Evolutionary conservation across 2,888 invertebrate species (phyloP).

Genomic region (Acronicta alni): DNA sequence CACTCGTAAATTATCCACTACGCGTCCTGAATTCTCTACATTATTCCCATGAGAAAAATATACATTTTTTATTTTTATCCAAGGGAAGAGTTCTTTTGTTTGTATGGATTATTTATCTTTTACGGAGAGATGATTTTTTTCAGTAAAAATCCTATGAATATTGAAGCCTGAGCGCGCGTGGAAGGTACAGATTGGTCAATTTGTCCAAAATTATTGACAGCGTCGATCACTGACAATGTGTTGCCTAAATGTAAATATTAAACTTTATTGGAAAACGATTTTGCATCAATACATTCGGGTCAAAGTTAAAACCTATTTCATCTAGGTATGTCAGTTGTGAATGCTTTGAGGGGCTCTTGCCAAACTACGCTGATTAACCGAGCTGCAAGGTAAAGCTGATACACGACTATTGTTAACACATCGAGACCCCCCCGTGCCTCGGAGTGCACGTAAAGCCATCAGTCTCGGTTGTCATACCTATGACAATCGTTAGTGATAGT

Average conservation of each 20-base stretch:
- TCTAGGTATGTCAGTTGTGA: conserved; percentile 18
- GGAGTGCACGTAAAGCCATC: too few relatives aligned
- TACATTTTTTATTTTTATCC: conserved; percentile 33
- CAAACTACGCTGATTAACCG: too few relatives aligned
- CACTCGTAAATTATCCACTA: conserved; percentile 44
- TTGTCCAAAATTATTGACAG: conserved; percentile 63
- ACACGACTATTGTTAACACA: too few relatives aligned
- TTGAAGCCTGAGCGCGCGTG: conserved; percentile 50
- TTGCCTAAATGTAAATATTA: conserved; percentile 33
- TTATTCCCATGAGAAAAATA: conserved; percentile 45
- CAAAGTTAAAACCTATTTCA: conserved; percentile 46
- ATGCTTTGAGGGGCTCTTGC: conserved; percentile 37
- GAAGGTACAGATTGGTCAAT: conserved; percentile 67
- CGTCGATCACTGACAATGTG: conserved; percentile 51
- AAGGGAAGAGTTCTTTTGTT: conserved; percentile 6
- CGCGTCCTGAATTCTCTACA: conserved; percentile 41
- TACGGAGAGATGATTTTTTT: conserved; percentile 1
- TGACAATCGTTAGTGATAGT: too few relatives aligned
- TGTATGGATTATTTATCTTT: conserved; percentile 12
- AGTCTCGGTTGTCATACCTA: too few relatives aligned
- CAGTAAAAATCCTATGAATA: conserved; percentile 17
- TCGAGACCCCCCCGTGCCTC: too few relatives aligned
- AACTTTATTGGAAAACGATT: conserved; percentile 65
- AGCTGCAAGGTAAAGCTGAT: too few relatives aligned
- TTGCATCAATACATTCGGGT: conserved; percentile 45